Evolutionary conservation across 2,888 invertebrate species (phyloP).

Genomic region (Bombylius discolor): DNA sequence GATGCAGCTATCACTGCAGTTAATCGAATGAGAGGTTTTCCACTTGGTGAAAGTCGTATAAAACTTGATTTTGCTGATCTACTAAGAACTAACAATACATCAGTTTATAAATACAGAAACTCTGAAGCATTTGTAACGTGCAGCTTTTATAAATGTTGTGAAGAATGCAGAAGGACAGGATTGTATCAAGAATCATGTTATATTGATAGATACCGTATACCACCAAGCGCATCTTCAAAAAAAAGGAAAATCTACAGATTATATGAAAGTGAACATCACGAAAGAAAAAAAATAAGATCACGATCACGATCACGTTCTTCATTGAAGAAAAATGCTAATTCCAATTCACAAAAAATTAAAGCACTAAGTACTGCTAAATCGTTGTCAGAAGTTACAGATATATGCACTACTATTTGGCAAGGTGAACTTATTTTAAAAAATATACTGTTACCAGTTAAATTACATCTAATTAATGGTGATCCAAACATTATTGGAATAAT

Average conservation of each 20-base stretch:
- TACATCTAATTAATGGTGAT: conserved; percentile 89
- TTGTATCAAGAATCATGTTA: conserved; percentile 54
- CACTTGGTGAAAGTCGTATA: conserved; percentile 77
- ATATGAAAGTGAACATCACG: conserved; percentile 45
- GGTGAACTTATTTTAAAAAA: conserved; percentile 94
- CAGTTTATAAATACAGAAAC: no score
- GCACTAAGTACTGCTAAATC: conserved; percentile 64
- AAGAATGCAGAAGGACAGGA: conserved; percentile 57
- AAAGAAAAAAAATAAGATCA: conserved; percentile 51
- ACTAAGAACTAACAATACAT: conserved; percentile 43
- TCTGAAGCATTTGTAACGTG: conserved; percentile 32
- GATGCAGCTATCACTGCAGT: conserved; percentile 97
- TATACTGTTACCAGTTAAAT: conserved; percentile 86
- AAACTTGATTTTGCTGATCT: conserved; percentile 93
- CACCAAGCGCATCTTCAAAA: conserved; percentile 23
- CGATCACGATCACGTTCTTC: conserved; percentile 65
- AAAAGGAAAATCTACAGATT: conserved; percentile 62
- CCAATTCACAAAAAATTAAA: conserved; percentile 61
- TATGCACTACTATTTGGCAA: conserved; percentile 80
- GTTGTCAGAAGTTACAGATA: conserved; percentile 72
- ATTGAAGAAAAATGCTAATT: conserved; percentile 53
- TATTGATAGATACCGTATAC: conserved; percentile 39
- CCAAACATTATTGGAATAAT: conserved; percentile 87
- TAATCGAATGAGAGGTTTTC: conserved; percentile 88
- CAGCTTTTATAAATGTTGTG: conserved; percentile 45